Percentiles rank a stretch among this genome's conserved stretches.
Conservation (phyloP, 2,113 vertebrate genomes). For the Herpailurus yagouaroundi region DNA sequence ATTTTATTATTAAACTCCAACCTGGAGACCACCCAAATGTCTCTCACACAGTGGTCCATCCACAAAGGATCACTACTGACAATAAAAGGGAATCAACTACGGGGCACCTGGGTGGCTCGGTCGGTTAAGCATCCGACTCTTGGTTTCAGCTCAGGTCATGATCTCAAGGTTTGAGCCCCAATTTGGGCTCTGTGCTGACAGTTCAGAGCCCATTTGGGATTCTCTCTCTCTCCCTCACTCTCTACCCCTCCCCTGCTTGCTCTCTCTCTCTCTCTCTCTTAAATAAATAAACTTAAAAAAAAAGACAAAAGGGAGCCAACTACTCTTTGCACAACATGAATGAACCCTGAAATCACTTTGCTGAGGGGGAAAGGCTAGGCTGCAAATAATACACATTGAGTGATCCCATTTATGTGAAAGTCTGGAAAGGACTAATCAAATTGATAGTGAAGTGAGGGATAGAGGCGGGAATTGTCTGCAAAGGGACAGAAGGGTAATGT, state of each 20-base stretch:
- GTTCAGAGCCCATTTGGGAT: too few relatives aligned
- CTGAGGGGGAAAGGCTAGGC: not conserved
- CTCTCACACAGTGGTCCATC: not conserved
- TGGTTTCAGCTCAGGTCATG: too few relatives aligned
- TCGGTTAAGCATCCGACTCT: too few relatives aligned
- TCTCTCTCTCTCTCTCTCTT: too few relatives aligned
- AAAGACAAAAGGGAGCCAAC: not conserved
- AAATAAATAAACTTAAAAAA: too few relatives aligned
- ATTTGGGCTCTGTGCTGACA: too few relatives aligned
- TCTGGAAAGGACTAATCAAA: not conserved
- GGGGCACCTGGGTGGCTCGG: too few relatives aligned
- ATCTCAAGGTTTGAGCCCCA: too few relatives aligned
- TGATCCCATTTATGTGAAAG: not conserved
- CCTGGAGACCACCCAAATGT: not conserved
- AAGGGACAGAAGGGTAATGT: not conserved
- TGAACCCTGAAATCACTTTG: not conserved
- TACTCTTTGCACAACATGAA: accelerated
- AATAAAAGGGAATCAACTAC: not conserved
- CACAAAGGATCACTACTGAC: not conserved
- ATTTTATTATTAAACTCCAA: not conserved
- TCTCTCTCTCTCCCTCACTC: too few relatives aligned
- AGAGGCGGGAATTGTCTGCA: not conserved
- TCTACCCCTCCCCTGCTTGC: too few relatives aligned
- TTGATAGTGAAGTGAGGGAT: not conserved
- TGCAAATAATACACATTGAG: not conserved